Base-by-base conservation (phyloP, 2,113 vertebrate species). In the Pionites leucogaster region DNA sequence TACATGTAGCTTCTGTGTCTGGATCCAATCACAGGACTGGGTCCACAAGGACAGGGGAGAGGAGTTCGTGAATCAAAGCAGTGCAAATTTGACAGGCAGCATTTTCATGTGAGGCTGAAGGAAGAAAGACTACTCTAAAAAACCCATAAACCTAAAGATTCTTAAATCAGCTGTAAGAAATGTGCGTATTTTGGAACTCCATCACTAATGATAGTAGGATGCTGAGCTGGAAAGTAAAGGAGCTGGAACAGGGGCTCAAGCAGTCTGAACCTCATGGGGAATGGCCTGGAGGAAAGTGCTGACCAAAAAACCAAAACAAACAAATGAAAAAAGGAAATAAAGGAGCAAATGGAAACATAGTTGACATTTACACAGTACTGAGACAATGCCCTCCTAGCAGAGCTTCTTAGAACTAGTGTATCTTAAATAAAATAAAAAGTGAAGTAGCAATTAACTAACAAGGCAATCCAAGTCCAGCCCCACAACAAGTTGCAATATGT, bases 401-500 rank as follows among this genome's bases (percentile, higher is more conserved):
- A 82, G 47, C 23, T 86, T 88, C 87, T 95, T 80, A 77, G 59
- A 92, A 74, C 74, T 50, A 17, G 29, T 74, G 5, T 65, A 57
- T 92, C 92, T 95, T 79, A 94, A 86, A 90, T 86, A 41, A 85
- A 96, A 77, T 74, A 86, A 15, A n/a, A 91, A 86, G 17, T 52
- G 29, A 76, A 82, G 67, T 29, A 94, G 71, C 75, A 96, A 95
- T 93, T 96, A 96, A 69, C 81, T 79, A 57, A 82, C 84, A 89
- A 91, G 41, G 24, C 46, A 52, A 6, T 93, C 92, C 90, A 95
- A 95, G 87, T 83, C 64, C 94, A 96, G 53, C 71, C 85, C 82
- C 82, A 63, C 49, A 91, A 92, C 94, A 95, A 95, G 95, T 95
- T 95, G 39, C 50, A 93, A 85, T 96, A 85, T 10, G 93, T 81